Conservation (phyloP, 2,888 invertebrate genomes). For the Microdon myrmicae region DNA sequence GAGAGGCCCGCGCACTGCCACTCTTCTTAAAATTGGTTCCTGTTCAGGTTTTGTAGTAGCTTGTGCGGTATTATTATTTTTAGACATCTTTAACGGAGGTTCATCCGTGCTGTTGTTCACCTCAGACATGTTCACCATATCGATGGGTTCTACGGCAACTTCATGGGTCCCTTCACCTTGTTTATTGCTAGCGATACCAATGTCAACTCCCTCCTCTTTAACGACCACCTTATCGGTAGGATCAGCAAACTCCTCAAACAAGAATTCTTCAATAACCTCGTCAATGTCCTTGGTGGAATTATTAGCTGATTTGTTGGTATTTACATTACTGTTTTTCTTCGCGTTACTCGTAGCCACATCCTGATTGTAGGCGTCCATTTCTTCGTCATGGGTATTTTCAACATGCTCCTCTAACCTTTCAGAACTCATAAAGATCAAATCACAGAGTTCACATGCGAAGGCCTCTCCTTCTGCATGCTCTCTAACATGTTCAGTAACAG, state of each 20-base stretch:
- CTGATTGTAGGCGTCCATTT: constrained; percentile 63
- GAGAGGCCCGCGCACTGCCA: no score
- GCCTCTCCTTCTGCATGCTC: constrained; percentile 75
- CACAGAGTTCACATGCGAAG: constrained; percentile 77
- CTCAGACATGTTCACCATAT: no score
- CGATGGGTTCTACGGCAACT: no score
- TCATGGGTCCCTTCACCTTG: no score
- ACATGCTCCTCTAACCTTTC: constrained; percentile 72
- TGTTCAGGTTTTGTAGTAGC: no score
- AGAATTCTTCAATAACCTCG: constrained; percentile 53
- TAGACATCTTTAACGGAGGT: no score
- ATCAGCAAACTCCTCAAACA: constrained; percentile 50
- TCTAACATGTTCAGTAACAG: constrained; percentile 78
- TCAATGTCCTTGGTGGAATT: constrained; percentile 29
- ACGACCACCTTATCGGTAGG: constrained; percentile 14
- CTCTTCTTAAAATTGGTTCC: no score
- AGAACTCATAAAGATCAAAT: constrained; percentile 75
- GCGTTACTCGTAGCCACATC: constrained; percentile 42
- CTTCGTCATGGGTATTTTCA: constrained; percentile 70
- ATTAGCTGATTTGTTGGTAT: constrained; percentile 9
- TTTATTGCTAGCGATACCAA: no score
- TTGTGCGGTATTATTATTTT: no score
- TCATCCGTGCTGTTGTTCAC: no score
- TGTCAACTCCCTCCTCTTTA: constrained; percentile 46
- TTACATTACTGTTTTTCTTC: constrained; percentile 22